Percentiles rank a stretch among this genome's conserved stretches.
Conservation (phyloP, 1,140 invertebrate genomes). For the Drosophila rhopaloa region DNA sequence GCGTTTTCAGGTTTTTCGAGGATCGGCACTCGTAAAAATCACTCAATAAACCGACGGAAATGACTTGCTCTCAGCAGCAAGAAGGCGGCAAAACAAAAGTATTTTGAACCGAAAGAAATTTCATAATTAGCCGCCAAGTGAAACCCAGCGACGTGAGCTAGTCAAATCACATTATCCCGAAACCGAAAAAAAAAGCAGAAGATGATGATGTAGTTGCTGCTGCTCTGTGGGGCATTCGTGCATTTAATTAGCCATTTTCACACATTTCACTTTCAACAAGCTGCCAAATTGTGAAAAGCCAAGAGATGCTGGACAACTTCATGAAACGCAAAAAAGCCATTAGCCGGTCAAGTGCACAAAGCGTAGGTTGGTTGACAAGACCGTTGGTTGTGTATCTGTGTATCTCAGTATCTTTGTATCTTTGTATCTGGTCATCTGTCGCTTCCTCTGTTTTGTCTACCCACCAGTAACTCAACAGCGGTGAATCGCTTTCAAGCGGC, state of each 20-base stretch:
- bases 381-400: slow-evolving; percentile 7
- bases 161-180: slow-evolving; percentile 51
- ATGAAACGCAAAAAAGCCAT: slow-evolving; percentile 78
- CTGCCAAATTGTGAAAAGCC: slow-evolving; percentile 75
- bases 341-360: slow-evolving; percentile 68
- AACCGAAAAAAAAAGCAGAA: not conserved
- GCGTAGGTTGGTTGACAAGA: slow-evolving; percentile 75
- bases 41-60: slow-evolving; percentile 69
- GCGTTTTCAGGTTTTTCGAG: slow-evolving; percentile 20
- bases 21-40: slow-evolving; percentile 51
- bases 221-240: slow-evolving; percentile 37
- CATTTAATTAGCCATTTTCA: slow-evolving; percentile 82
- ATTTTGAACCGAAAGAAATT: slow-evolving; percentile 32
- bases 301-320: slow-evolving; percentile 26
- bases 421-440: slow-evolving; percentile 29
- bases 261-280: slow-evolving; percentile 82
- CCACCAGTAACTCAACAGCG: slow-evolving; percentile 17
- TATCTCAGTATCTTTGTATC: slow-evolving; percentile 42
- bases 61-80: slow-evolving; percentile 37
- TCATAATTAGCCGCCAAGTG: slow-evolving; percentile 62
- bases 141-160: slow-evolving; percentile 38
- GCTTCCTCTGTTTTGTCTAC: slow-evolving; percentile 41
- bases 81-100: slow-evolving; percentile 40
- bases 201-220: not conserved
- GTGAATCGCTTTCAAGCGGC: slow-evolving; percentile 71